phyloP scores from a whole-genome alignment of 2,888 invertebrate genomes.

The Drosophila melanosoma region DNA sequence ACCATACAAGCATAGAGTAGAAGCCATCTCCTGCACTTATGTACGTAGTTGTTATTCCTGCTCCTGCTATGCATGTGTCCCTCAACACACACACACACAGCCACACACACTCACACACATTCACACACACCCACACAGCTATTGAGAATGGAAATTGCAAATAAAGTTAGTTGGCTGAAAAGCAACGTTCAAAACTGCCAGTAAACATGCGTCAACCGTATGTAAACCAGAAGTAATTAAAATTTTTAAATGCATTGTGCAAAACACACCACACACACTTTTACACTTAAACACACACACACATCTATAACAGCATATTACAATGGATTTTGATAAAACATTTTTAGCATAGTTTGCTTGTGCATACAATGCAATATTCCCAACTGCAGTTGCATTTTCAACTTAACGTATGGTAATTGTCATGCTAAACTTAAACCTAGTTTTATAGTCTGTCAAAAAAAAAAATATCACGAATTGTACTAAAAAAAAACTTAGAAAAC shows the following conservation, averaged over 20 bases:
- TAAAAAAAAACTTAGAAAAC: slow-evolving; percentile 44
- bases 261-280: slow-evolving; percentile 14
- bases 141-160: slow-evolving; percentile 36
- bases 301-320: slow-evolving; percentile 24
- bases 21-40: slow-evolving; percentile 60
- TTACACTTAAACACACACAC: slow-evolving; percentile 23
- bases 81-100: slow-evolving; percentile 5
- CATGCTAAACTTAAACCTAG: slow-evolving; percentile 52
- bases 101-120: slow-evolving; percentile 14
- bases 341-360: slow-evolving; percentile 62
- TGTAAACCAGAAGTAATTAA: slow-evolving; percentile 17
- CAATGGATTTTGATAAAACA: slow-evolving; percentile 66
- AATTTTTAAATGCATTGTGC: slow-evolving; percentile 17
- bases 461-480: slow-evolving; percentile 34
- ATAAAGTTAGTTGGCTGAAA: slow-evolving; percentile 27
- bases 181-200: slow-evolving; percentile 51
- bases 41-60: slow-evolving; percentile 59
- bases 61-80: slow-evolving; percentile 65
- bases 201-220: slow-evolving; percentile 23
- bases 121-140: slow-evolving; percentile 22
- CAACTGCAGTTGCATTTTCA: slow-evolving; percentile 59
- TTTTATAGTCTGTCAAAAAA: slow-evolving; percentile 37
- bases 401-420: slow-evolving; percentile 64
- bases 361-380: slow-evolving; percentile 24
- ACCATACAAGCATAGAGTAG: slow-evolving; percentile 40